Evolutionary conservation across 2,113 vertebrate species (phyloP).

Genomic region (Notarius quadriscutis): DNA sequence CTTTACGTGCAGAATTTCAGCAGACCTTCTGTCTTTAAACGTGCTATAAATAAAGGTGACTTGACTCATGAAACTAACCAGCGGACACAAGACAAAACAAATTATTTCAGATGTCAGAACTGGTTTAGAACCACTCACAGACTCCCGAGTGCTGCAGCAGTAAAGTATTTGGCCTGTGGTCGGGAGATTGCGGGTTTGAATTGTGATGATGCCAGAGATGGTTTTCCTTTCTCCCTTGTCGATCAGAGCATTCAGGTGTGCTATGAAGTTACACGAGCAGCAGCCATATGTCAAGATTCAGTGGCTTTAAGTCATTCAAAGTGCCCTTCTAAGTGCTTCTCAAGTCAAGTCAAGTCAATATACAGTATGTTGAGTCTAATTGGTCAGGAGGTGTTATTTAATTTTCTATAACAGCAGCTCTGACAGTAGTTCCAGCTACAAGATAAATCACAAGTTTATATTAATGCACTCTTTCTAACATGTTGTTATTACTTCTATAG

Average conservation of each 20-base stretch:
- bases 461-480: not conserved
- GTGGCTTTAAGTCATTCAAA: not conserved
- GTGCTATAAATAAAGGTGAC: not conserved
- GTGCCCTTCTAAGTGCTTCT: not conserved
- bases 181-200: not conserved
- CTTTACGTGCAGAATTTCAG: not conserved
- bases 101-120: constrained; percentile 19
- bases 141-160: not conserved
- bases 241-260: not conserved
- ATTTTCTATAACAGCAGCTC: not conserved
- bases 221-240: constrained; percentile 3
- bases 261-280: not conserved
- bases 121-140: constrained; percentile 10
- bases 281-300: constrained; percentile 2
- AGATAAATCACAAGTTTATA: not conserved
- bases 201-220: constrained; percentile 4
- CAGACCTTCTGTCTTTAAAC: not conserved
- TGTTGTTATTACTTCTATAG: not conserved
- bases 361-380: not conserved
- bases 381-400: not conserved
- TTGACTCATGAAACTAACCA: constrained; percentile 11
- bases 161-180: not conserved
- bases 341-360: not conserved
- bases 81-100: not conserved
- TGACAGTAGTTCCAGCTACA: not conserved